Evolutionary conservation across 2,113 vertebrate genomes (phyloP).

Genomic region (Meleagris gallopavo): DNA sequence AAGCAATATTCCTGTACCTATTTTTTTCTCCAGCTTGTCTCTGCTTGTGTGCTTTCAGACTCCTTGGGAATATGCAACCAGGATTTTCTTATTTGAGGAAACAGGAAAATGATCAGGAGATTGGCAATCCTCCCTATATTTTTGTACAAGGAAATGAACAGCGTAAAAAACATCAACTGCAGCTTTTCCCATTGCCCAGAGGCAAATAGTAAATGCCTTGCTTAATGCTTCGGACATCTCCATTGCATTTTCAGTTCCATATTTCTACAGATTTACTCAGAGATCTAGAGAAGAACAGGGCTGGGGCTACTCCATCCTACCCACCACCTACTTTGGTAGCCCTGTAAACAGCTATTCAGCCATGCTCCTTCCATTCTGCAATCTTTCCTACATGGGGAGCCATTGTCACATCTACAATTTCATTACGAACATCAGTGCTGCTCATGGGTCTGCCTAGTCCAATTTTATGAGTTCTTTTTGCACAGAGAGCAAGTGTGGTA

Average conservation of each 20-base stretch:
- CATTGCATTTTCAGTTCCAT: not conserved
- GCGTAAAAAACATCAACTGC: not conserved
- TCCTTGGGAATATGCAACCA: not conserved
- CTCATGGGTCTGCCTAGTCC: not conserved
- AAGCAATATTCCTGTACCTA: not conserved
- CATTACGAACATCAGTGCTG: not conserved
- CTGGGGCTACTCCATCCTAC: not conserved
- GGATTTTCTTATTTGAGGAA: not conserved
- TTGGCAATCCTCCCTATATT: not conserved
- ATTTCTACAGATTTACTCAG: not conserved
- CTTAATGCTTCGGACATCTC: not conserved
- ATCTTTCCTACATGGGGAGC: not conserved
- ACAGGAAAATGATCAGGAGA: not conserved
- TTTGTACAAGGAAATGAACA: not conserved
- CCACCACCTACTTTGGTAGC: not conserved
- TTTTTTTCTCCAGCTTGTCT: not conserved
- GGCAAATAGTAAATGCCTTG: not conserved
- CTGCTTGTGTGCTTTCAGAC: not conserved
- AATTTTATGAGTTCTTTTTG: not conserved
- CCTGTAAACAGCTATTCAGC: not conserved
- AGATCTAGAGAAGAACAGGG: not conserved
- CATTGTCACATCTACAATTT: not conserved
- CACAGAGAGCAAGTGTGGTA: not conserved
- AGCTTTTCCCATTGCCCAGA: not conserved
- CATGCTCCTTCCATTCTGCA: not conserved